Evolutionary conservation across 2,888 invertebrate species (phyloP).

Genomic region (Campopleginae sp.): DNA sequence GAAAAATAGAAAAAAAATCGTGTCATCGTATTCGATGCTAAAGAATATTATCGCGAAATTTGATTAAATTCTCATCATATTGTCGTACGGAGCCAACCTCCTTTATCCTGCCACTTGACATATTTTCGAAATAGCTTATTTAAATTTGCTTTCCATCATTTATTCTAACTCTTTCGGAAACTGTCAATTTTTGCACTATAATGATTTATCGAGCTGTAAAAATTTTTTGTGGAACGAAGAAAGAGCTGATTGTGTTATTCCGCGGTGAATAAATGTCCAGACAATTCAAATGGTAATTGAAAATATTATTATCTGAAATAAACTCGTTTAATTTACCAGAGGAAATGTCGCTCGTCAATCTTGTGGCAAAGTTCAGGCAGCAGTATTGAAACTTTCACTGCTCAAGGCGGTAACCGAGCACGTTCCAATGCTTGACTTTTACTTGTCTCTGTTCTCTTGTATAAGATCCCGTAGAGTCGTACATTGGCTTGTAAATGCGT

Average conservation of each 20-base stretch:
- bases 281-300: background rate
- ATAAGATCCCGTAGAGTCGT: slow-evolving; percentile 9
- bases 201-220: background rate
- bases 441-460: slow-evolving; percentile 42
- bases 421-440: slow-evolving; percentile 52
- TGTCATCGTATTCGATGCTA: too few species aligned
- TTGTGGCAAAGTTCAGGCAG: slow-evolving; percentile 75
- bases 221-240: background rate
- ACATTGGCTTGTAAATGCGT: slow-evolving; percentile 42
- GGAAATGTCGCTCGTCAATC: slow-evolving; percentile 54
- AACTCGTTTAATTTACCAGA: slow-evolving; percentile 49
- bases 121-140: background rate
- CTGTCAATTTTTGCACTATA: background rate
- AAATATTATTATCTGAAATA: slow-evolving; percentile 33
- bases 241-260: background rate
- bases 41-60: too few species aligned
- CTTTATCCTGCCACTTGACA: background rate
- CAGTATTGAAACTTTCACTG: slow-evolving; percentile 77
- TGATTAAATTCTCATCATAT: too few species aligned
- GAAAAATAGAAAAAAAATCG: too few species aligned
- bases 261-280: background rate
- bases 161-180: background rate
- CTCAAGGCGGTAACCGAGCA: slow-evolving; percentile 73
- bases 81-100: too few species aligned
- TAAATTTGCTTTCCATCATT: background rate